A percentile compares a stretch with the other conserved stretches of the same genome.
These are phyloP conservation scores for Sinella curviseta DNA, from an alignment of 1,140 invertebrate species.

Conservation along the genomic window DNA sequence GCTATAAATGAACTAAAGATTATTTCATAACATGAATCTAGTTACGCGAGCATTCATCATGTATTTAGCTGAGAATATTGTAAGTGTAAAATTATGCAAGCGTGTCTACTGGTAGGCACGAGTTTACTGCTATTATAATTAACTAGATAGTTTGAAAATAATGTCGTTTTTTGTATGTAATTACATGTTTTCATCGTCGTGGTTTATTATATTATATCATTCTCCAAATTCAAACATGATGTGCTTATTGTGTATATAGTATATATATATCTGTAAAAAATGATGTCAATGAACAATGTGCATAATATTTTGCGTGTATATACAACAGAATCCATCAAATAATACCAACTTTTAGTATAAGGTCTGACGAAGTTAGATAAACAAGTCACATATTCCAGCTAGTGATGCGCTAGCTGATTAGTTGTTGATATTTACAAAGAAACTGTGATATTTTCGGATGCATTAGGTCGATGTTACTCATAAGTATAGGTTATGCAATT, in stretches of 20 bases:
- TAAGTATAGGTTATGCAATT: not conserved
- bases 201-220: not conserved
- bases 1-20: too few species aligned
- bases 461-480: not conserved
- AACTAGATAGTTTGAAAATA: not conserved
- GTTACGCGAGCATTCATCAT: too few species aligned
- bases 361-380: not conserved
- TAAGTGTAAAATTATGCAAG: too few species aligned
- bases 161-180: not conserved
- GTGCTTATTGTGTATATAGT: not conserved
- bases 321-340: not conserved
- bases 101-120: constrained; percentile 2
- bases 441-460: constrained; percentile 16
- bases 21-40: too few species aligned
- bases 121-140: not conserved
- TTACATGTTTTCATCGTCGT: not conserved
- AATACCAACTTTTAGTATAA: not conserved
- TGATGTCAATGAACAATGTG: not conserved
- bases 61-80: too few species aligned
- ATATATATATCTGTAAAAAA: not conserved
- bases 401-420: not conserved
- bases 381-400: not conserved
- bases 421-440: constrained; percentile 14
- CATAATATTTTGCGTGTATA: not conserved
- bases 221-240: not conserved